These are phyloP conservation scores for Cryptocephalus moraei DNA, from an alignment of 2,888 invertebrate genomes.

Conservation along the genomic window DNA sequence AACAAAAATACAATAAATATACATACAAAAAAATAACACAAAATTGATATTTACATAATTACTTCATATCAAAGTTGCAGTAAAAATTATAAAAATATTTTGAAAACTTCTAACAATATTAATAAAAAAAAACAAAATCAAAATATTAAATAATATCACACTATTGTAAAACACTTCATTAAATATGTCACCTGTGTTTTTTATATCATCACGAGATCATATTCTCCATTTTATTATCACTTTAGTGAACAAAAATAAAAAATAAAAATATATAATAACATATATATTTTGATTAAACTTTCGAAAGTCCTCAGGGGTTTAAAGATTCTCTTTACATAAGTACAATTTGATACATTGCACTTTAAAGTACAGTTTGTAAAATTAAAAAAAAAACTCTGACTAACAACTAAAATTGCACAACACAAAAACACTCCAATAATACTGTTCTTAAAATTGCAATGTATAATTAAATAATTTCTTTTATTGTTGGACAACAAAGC, in stretches of 20 bases:
- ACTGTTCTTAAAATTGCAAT: slow-evolving; percentile 8
- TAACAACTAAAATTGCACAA: slow-evolving; percentile 16
- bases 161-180: slow-evolving; percentile 34
- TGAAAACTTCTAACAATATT: slow-evolving; percentile 31
- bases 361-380: no score
- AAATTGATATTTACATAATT: slow-evolving; percentile 30
- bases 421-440: slow-evolving; percentile 7
- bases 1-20: slow-evolving; percentile 38
- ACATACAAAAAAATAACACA: slow-evolving; percentile 28
- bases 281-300: no score
- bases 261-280: no score
- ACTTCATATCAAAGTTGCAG: slow-evolving; percentile 21
- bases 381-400: slow-evolving; percentile 1
- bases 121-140: slow-evolving; percentile 31
- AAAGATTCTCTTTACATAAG: no score
- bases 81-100: slow-evolving; percentile 29
- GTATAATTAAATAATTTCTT: no score
- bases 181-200: slow-evolving; percentile 27
- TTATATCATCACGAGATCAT: slow-evolving; percentile 35
- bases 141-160: slow-evolving; percentile 42
- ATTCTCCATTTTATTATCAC: slow-evolving; percentile 27
- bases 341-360: no score
- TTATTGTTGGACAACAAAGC: no score
- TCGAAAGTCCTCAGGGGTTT: no score
- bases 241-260: slow-evolving; percentile 5